Conservation (phyloP, 2,113 vertebrate species). For the Ornithorhynchus anatinus region DNA sequence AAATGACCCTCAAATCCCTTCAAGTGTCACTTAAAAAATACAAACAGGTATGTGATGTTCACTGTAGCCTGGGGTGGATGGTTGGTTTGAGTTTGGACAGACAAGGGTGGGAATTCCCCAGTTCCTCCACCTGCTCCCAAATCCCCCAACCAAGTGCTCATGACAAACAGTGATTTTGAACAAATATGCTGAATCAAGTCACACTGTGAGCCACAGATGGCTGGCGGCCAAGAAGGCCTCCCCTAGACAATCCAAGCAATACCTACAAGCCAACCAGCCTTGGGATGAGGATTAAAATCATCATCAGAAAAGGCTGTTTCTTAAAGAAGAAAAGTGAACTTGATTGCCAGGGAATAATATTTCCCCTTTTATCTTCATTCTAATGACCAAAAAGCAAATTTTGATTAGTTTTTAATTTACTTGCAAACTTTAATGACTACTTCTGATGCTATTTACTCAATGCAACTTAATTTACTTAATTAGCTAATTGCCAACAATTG, state of each 20-base stretch:
- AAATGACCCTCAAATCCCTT: constrained; percentile 6
- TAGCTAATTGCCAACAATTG: constrained; percentile 26
- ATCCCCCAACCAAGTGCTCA: neutral
- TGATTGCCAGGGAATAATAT: neutral
- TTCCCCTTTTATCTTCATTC: constrained; percentile 32
- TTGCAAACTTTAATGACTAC: constrained; percentile 26
- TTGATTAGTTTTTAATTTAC: constrained; percentile 19
- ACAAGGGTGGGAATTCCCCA: neutral
- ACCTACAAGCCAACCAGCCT: neutral
- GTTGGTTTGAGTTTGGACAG: neutral
- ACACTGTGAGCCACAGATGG: neutral
- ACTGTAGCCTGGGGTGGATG: neutral
- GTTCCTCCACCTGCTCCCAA: neutral
- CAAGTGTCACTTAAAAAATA: neutral
- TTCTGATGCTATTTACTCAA: constrained; percentile 22
- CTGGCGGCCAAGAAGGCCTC: neutral
- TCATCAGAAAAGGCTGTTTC: too few relatives aligned
- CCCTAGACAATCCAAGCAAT: neutral
- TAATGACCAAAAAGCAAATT: neutral
- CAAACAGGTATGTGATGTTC: neutral
- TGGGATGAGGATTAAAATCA: too few relatives aligned
- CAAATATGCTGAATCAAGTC: neutral
- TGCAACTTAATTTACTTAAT: constrained; percentile 28
- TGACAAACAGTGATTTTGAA: neutral
- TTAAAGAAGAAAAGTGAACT: neutral